Conservation (phyloP, 2,888 invertebrate species). For the Polyommatus icarus region DNA sequence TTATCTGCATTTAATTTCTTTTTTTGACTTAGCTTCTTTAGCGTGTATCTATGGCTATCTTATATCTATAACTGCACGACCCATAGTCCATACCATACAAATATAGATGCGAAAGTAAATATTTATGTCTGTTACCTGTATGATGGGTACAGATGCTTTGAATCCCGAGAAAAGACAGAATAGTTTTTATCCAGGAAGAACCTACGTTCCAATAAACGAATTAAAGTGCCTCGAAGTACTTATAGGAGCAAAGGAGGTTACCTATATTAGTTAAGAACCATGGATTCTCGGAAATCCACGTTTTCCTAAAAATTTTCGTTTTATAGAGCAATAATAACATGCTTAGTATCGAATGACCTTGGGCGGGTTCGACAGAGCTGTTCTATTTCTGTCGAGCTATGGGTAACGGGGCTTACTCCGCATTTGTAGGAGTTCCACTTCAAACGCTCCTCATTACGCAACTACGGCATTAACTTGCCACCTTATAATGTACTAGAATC, state of each 20-base stretch:
- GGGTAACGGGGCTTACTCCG: constrained; percentile 1
- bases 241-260: too few species aligned
- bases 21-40: too few species aligned
- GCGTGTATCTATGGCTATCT: too few species aligned
- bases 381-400: constrained; percentile 13
- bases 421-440: constrained; percentile 29
- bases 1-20: too few species aligned
- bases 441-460: constrained; percentile 14
- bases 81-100: too few species aligned
- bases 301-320: background rate
- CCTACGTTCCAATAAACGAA: background rate
- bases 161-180: background rate
- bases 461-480: background rate
- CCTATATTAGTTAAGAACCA: too few species aligned
- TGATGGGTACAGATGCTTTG: background rate
- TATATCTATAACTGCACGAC: too few species aligned
- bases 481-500: background rate
- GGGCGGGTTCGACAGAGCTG: constrained; percentile 1
- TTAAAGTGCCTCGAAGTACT: background rate
- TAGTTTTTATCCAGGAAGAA: background rate
- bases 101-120: too few species aligned
- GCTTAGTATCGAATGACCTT: constrained; percentile 2
- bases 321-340: background rate
- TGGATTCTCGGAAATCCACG: too few species aligned
- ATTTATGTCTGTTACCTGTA: background rate